These are phyloP conservation scores for Agrotis ipsilon DNA, from an alignment of 2,888 invertebrate genomes.

Conservation along the genomic window DNA sequence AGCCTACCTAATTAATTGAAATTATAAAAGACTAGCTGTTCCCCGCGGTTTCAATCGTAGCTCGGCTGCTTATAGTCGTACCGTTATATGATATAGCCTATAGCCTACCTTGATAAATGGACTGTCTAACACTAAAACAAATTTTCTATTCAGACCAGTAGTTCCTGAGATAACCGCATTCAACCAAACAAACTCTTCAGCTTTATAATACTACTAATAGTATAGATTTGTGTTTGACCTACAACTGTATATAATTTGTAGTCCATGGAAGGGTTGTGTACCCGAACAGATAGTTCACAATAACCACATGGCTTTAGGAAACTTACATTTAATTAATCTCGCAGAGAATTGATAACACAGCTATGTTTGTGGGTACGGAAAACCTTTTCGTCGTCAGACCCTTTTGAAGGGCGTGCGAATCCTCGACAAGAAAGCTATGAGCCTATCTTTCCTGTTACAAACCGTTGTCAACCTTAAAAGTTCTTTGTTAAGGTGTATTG, in stretches of 20 bases:
- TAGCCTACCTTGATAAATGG: too few species aligned
- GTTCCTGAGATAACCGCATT: too few species aligned
- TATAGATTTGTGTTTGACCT: neutral
- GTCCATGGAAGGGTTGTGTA: neutral
- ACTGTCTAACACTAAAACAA: too few species aligned
- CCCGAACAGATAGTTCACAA: neutral
- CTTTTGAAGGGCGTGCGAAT: conserved; percentile 60
- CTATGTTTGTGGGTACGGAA: conserved; percentile 53
- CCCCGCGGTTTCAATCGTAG: too few species aligned
- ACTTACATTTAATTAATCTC: conserved; percentile 49
- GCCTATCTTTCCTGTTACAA: conserved; percentile 30
- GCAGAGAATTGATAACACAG: conserved; percentile 40
- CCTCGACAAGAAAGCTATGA: conserved; percentile 35
- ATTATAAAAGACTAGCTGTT: neutral
- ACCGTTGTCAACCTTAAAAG: conserved; percentile 30
- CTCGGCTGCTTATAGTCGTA: too few species aligned
- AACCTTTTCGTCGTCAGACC: conserved; percentile 60
- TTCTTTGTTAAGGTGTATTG: conserved; percentile 29
- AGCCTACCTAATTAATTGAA: neutral
- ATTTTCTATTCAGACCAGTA: too few species aligned
- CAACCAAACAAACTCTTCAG: too few species aligned
- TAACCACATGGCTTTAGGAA: conserved; percentile 10
- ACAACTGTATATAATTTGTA: neutral
- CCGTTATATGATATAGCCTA: too few species aligned
- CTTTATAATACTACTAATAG: too few species aligned